A percentile compares a stretch with the other conserved stretches of the same genome.
Evolutionary conservation across 1,140 invertebrate genomes (phyloP).

Genomic region (Pseudobourletiella spinata): DNA sequence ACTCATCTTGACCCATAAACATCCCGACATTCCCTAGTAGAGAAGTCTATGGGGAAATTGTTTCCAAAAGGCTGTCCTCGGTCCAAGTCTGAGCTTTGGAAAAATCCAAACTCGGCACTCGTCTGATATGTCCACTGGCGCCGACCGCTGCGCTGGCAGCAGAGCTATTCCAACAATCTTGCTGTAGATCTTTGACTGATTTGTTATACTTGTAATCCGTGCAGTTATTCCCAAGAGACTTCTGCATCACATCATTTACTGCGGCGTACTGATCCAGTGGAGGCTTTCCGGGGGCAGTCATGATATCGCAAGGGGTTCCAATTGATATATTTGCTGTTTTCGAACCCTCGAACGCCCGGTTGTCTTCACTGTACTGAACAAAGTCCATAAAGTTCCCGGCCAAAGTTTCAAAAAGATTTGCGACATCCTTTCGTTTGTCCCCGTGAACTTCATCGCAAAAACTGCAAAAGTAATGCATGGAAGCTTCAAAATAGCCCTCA

Average conservation of each 20-base stretch:
- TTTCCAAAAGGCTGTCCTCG: constrained; percentile 48
- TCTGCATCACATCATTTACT: too few species aligned
- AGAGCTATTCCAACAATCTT: constrained; percentile 57
- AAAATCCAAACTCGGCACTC: constrained; percentile 52
- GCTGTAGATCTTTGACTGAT: constrained; percentile 61
- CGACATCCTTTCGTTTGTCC: constrained; percentile 55
- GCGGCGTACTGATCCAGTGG: constrained; percentile 59
- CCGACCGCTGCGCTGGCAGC: too few species aligned
- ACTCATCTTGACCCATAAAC: constrained; percentile 44
- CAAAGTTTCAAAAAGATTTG: constrained; percentile 69
- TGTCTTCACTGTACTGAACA: constrained; percentile 93
- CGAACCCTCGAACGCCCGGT: constrained; percentile 57
- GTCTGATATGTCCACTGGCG: constrained; percentile 53
- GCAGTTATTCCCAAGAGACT: constrained; percentile 61
- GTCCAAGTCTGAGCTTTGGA: constrained; percentile 46
- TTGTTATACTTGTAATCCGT: constrained; percentile 73
- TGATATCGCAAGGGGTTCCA: constrained; percentile 63
- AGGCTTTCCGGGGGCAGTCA: constrained; percentile 51
- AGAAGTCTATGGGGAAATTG: constrained; percentile 45
- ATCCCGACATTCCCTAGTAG: constrained; percentile 48
- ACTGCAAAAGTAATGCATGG: too few species aligned
- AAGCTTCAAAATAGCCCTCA: too few species aligned
- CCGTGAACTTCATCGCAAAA: constrained; percentile 67
- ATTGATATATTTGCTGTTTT: constrained; percentile 64
- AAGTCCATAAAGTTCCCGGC: constrained; percentile 74